phyloP scores from a whole-genome alignment of 1,140 invertebrate species.

The Anastrepha obliqua region DNA sequence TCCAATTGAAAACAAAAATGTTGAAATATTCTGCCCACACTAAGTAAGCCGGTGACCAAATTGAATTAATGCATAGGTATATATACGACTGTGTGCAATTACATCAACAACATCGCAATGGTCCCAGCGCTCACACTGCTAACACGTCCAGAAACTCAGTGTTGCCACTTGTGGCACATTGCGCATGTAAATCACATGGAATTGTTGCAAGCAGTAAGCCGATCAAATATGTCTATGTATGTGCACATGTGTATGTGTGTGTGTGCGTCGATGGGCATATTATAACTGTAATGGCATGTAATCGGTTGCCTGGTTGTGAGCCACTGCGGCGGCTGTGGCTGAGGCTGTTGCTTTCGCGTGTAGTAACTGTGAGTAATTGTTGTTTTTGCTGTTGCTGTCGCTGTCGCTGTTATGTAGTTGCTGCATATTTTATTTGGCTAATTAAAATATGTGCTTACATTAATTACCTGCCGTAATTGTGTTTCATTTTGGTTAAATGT shows the following conservation, averaged over 20 bases:
- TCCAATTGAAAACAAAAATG: not conserved
- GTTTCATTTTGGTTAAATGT: slow-evolving; percentile 46
- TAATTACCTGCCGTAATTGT: slow-evolving; percentile 48
- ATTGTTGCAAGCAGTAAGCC: not conserved
- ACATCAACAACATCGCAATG: not conserved
- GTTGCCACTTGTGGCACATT: not conserved
- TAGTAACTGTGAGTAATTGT: not conserved
- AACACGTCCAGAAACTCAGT: too few relatives aligned
- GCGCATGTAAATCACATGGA: slow-evolving; percentile 39
- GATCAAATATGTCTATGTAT: not conserved
- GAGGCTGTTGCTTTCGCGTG: not conserved
- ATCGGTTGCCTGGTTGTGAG: not conserved
- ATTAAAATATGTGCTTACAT: slow-evolving; percentile 55
- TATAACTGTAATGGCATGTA: slow-evolving; percentile 32
- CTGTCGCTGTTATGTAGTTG: not conserved
- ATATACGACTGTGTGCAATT: not conserved
- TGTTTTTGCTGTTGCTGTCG: not conserved
- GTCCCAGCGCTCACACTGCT: too few relatives aligned
- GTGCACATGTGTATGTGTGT: not conserved
- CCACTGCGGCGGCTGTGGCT: not conserved
- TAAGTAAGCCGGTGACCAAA: not conserved
- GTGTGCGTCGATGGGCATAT: not conserved
- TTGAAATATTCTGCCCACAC: not conserved
- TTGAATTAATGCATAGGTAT: not conserved
- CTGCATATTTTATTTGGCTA: slow-evolving; percentile 54